Conservation (phyloP, 2,113 vertebrate genomes). For the Coryphaenoides rupestris region DNA sequence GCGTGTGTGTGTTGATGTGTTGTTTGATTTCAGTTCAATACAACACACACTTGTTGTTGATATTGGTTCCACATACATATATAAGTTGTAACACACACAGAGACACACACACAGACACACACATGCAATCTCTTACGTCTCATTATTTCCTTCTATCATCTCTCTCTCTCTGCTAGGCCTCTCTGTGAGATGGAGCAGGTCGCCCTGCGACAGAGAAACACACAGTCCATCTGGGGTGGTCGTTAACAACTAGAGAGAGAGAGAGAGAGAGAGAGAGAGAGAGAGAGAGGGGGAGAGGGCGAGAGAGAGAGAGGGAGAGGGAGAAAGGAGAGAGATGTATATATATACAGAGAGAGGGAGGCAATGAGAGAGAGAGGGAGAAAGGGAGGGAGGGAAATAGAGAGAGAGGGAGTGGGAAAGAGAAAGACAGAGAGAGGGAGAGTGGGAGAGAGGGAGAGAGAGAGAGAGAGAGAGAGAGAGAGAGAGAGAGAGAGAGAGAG, state of each 20-base stretch:
- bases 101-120: background rate
- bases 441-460: conserved; percentile 25
- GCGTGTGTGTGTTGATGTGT: too few species aligned
- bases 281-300: conserved; percentile 19
- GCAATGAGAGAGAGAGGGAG: conserved; percentile 3
- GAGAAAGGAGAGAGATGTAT: conserved; percentile 12
- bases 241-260: conserved; percentile 5
- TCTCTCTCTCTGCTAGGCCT: too few species aligned
- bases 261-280: too few species aligned
- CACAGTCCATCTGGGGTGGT: too few species aligned
- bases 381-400: conserved; percentile 14
- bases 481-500: conserved; percentile 9
- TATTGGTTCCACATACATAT: background rate
- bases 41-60: too few species aligned
- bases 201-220: too few species aligned
- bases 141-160: too few species aligned
- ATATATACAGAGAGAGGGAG: conserved; percentile 18
- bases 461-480: conserved; percentile 13
- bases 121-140: background rate
- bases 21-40: too few species aligned
- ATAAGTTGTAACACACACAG: background rate
- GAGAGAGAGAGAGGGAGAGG: conserved; percentile 20
- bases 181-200: too few species aligned
- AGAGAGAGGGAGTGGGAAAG: conserved; percentile 13
- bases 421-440: conserved; percentile 16